Evolutionary conservation across 1,140 invertebrate genomes (phyloP), one percentile per base, ranked within the genome.

Genomic region (Hycleus phaleratus): DNA sequence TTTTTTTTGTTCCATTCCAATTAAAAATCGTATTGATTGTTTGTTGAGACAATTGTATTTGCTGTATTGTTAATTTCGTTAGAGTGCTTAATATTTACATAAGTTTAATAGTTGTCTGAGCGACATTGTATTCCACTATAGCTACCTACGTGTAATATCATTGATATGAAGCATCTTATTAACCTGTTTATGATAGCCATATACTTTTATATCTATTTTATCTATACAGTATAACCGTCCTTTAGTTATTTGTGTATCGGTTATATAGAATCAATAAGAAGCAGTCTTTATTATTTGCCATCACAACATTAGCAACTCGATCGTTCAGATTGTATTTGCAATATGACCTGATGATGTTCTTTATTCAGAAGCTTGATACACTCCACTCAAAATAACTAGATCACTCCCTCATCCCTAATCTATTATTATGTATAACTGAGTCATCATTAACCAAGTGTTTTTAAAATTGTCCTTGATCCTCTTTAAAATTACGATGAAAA

Each of bases 131-230:
- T 51, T 7, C 24, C 18, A 18, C 18, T 18, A 18, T 18, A 18
- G 18, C 18, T 18, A 18, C 18, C 18, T 18, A 18, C 18, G 18
- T 52, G 49, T 52, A 46, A 58, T 58, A 53, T 58, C 46, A 53
- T 51, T 49, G 51, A 58, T 58, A 58, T 58, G 52, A 58, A 58
- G 53, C 49, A 58, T 58, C 57, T 58, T 58, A 58, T 58, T 58
- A 58, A 58, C 40, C 57, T 58, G 57, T 58, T 58, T 58, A 58
- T 58, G 57, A 53, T 43, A 49, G 46, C 52, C 57, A 53, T 58
- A 58, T 53, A 58, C 42, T 58, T 58, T 58, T 58, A 58, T 58
- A 58, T 58, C 49, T 38, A 47, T 58, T 58, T 58, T 58, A 58
- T 58, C 57, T 58, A 10, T 53, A 10, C 38, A 11, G 18, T 32